These are phyloP conservation scores for Melanotus villosus DNA, from an alignment of 2,888 invertebrate genomes.

Conservation along the genomic window DNA sequence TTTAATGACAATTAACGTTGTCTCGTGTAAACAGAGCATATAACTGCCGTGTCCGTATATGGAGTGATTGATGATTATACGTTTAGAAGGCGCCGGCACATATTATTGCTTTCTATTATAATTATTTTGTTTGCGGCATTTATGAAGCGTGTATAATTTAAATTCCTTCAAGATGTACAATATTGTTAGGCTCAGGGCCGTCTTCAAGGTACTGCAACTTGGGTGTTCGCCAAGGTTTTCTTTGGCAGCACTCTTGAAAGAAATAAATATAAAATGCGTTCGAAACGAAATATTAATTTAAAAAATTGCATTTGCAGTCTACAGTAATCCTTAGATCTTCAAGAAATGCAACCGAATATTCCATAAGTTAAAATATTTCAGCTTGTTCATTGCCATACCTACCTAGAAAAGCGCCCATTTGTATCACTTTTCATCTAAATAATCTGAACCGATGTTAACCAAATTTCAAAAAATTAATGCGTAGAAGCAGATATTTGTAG, in stretches of 20 bases:
- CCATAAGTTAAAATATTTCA: too few species aligned
- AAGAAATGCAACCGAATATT: too few species aligned
- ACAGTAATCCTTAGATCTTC: too few species aligned
- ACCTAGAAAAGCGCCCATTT: too few species aligned
- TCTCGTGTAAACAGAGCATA: slow-evolving; percentile 30
- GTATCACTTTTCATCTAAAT: too few species aligned
- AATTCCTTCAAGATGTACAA: background rate
- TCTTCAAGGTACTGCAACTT: slow-evolving; percentile 1
- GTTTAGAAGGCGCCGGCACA: slow-evolving; percentile 21
- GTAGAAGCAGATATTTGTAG: too few species aligned
- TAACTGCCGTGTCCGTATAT: slow-evolving; percentile 13
- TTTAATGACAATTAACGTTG: slow-evolving; percentile 14
- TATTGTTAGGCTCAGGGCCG: slow-evolving; percentile 3
- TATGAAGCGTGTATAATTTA: background rate
- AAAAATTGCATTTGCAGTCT: too few species aligned
- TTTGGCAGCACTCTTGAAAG: background rate
- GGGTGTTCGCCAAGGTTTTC: background rate
- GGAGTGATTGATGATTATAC: slow-evolving; percentile 25
- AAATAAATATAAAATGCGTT: background rate
- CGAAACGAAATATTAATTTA: too few species aligned
- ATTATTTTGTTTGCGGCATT: slow-evolving; percentile 4
- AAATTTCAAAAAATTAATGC: too few species aligned
- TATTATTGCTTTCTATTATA: slow-evolving; percentile 10
- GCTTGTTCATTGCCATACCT: too few species aligned
- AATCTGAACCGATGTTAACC: too few species aligned